A percentile compares a stretch with the other conserved stretches of the same genome.
Evolutionary conservation across 2,888 invertebrate genomes (phyloP).

Genomic region (Cantharis flavilabris): DNA sequence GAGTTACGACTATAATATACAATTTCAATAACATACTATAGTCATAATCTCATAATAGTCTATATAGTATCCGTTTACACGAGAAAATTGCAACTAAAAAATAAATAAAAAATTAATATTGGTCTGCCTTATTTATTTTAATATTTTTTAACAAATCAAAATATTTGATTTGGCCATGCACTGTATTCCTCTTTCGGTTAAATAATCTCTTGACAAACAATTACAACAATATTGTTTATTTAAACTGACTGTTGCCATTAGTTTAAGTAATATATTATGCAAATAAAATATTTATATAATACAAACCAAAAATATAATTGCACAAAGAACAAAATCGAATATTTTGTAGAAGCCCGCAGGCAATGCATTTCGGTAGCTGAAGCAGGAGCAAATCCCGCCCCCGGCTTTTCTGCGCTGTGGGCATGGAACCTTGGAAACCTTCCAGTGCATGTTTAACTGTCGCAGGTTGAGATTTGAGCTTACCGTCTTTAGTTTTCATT

Average conservation of each 20-base stretch:
- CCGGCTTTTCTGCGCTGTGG: constrained; percentile 28
- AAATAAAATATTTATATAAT: neutral
- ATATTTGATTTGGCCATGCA: neutral
- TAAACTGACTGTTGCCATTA: neutral
- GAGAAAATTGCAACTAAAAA: neutral
- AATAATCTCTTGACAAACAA: neutral
- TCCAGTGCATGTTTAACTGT: constrained; percentile 36
- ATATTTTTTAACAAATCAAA: neutral
- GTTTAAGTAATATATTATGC: no score
- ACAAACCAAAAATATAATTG: neutral
- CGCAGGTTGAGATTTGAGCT: constrained; percentile 30
- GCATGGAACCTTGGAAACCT: constrained; percentile 11
- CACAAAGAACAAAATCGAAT: constrained; percentile 11
- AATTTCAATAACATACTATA: neutral
- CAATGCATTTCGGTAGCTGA: constrained; percentile 12
- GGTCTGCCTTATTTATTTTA: neutral
- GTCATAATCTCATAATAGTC: no score
- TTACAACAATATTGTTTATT: neutral
- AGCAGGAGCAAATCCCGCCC: constrained; percentile 27
- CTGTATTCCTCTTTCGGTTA: neutral
- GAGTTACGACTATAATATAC: no score
- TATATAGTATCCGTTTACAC: neutral
- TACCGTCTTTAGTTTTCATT: constrained; percentile 28
- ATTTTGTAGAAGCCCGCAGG: constrained; percentile 7
- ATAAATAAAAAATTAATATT: no score